Conservation (phyloP, 2,113 vertebrate genomes). For the Oreotrochilus melanogaster region DNA sequence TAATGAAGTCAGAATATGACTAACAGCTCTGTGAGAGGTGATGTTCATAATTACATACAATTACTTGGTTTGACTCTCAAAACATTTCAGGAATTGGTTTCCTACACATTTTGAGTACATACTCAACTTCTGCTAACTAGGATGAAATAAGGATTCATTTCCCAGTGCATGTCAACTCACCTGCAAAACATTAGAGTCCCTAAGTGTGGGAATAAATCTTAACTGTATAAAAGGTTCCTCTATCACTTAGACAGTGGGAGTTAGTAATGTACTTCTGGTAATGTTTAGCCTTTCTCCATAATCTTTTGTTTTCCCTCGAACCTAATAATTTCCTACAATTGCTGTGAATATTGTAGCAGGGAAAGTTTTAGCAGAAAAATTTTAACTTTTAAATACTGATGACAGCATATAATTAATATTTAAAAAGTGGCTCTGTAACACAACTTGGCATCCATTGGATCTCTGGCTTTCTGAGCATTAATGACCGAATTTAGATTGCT, state of each 20-base stretch:
- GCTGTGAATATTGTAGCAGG: neutral
- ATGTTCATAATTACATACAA: neutral
- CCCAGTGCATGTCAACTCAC: neutral
- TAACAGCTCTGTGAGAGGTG: neutral
- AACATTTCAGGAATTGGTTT: neutral
- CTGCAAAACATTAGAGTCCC: neutral
- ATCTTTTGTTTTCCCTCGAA: neutral
- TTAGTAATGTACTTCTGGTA: neutral
- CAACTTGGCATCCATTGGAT: neutral
- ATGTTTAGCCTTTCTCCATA: neutral
- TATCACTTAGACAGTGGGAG: neutral
- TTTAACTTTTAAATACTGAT: neutral
- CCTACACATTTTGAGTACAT: neutral
- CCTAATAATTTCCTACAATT: neutral
- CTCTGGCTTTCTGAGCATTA: neutral
- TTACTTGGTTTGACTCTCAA: neutral
- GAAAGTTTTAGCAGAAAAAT: neutral
- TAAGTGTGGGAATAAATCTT: neutral
- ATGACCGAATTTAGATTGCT: neutral
- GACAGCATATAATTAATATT: neutral
- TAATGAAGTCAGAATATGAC: neutral
- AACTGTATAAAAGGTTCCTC: neutral
- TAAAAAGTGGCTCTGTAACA: neutral
- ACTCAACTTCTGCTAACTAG: neutral
- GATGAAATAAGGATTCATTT: neutral